These are phyloP conservation scores for Chlorospingus flavigularis DNA, from an alignment of 2,797 vertebrate species.

Conservation along the genomic window DNA sequence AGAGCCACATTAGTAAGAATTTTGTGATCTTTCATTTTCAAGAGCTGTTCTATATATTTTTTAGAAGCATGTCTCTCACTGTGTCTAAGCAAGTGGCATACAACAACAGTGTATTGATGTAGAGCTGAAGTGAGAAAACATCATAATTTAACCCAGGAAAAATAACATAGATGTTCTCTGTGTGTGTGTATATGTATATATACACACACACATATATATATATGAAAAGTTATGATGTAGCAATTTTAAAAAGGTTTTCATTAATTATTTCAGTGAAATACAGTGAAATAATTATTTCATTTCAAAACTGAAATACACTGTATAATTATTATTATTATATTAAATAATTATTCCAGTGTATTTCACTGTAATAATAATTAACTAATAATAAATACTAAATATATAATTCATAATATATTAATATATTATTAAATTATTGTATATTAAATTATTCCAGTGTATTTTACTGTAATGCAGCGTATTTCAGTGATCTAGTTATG, in stretches of 20 bases:
- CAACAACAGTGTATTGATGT: not conserved
- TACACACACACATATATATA: rapidly evolving
- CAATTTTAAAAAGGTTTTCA: not conserved
- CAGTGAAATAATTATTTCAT: not conserved
- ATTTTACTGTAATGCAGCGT: not conserved
- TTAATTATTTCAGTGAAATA: not conserved
- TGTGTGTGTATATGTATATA: rapidly evolving
- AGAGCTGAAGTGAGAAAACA: not conserved
- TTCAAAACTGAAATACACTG: too few relatives aligned
- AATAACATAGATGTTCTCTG: not conserved
- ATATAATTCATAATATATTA: too few relatives aligned
- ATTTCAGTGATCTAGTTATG: not conserved
- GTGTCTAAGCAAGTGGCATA: not conserved
- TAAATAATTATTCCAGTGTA: not conserved
- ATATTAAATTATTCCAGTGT: not conserved
- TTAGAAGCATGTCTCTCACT: not conserved
- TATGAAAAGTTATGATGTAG: not conserved
- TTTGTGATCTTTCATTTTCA: not conserved
- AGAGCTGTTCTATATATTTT: not conserved
- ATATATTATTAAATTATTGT: not conserved
- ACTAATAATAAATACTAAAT: too few relatives aligned
- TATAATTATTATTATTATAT: not conserved
- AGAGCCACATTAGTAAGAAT: not conserved
- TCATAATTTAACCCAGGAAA: not conserved
- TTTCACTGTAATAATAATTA: not conserved